A percentile compares a stretch with the other conserved stretches of the same genome.
Evolutionary conservation across 2,797 vertebrate genomes (phyloP).

Genomic region (Sebastolobus alascanus): DNA sequence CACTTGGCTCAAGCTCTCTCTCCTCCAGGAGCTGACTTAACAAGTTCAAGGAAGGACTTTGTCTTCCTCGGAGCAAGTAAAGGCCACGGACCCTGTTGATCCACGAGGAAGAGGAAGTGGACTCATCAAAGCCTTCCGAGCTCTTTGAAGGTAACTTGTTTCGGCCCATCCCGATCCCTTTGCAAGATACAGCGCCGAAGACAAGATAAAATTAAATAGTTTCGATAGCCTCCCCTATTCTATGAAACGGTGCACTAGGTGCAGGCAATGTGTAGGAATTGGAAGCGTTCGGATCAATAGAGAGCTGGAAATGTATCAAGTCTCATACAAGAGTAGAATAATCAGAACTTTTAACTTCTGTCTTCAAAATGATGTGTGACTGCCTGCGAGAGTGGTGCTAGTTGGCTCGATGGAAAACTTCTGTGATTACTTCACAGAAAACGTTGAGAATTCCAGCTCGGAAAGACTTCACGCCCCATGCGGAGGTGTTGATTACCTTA

Average conservation of each 20-base stretch:
- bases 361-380: constrained; percentile 9
- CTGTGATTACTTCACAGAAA: constrained; percentile 29
- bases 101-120: constrained; percentile 61
- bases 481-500: constrained; percentile 67
- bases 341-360: not conserved
- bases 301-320: not conserved
- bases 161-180: constrained; percentile 54
- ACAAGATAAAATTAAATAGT: constrained; percentile 65
- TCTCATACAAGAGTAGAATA: not conserved
- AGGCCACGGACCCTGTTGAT: constrained; percentile 69
- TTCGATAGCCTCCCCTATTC: constrained; percentile 40
- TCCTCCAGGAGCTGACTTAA: constrained; percentile 52
- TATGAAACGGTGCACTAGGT: constrained; percentile 13
- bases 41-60: constrained; percentile 53
- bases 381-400: not conserved
- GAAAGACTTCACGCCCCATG: constrained; percentile 7
- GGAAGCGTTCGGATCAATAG: not conserved
- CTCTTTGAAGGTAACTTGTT: constrained; percentile 76
- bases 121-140: constrained; percentile 75
- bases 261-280: not conserved
- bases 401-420: constrained; percentile 15
- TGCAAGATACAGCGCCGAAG: constrained; percentile 57
- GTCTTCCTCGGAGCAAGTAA: constrained; percentile 43
- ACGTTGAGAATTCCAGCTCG: constrained; percentile 36
- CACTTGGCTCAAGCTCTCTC: constrained; percentile 27